Base-by-base conservation (phyloP, 2,113 vertebrate species). In the Odocoileus virginianus region DNA sequence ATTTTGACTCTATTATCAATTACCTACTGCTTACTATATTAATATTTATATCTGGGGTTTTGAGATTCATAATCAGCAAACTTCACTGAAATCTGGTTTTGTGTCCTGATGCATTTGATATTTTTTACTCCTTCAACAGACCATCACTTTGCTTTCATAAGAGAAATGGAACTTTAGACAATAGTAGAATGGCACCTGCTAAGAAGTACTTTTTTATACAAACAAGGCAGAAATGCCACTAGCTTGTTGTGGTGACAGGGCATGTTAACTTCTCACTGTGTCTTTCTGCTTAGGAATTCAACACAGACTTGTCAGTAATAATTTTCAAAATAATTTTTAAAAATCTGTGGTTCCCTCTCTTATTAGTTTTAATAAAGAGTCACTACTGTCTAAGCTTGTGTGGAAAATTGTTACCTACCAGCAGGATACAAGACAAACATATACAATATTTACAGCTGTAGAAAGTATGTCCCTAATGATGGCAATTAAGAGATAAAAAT, bases 371-470 rank as follows among this genome's bases (percentile, higher is more conserved):
- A 99, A 99, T 99, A 98, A 99, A 98, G 98, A 99, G 97, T 96
- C 97, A 52, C 92, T 60, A 97, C 96, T 99, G 98, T 98, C 98
- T 96, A 82, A 98, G 98, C 99, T 98, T 94, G 52, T 98, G 97
- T 43, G 50, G 98, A 87, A 98, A 99, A 99, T 99, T 99, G 99
- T 99, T 99, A 98, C 98, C 98, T 98, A 98, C 99, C 99, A 98
- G 98, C 96, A 98, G 99, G 98, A 98, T 81, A 97, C 94, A 99
- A 98, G 98, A 98, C 98, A 98, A 98, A 97, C 97, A 96, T 2
- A 2, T 0, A 97, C 96, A 97, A 96, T 99, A 98, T 98, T 98
- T 99, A 98, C 99, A 99, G 96, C 93, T 36, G 94, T 25, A 27
- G 78, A 97, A 97, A 94, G 95, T 2, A 10, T 98, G 97, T 97